phyloP scores from a whole-genome alignment of 2,113 vertebrate species.

The Centropus unirufus region DNA sequence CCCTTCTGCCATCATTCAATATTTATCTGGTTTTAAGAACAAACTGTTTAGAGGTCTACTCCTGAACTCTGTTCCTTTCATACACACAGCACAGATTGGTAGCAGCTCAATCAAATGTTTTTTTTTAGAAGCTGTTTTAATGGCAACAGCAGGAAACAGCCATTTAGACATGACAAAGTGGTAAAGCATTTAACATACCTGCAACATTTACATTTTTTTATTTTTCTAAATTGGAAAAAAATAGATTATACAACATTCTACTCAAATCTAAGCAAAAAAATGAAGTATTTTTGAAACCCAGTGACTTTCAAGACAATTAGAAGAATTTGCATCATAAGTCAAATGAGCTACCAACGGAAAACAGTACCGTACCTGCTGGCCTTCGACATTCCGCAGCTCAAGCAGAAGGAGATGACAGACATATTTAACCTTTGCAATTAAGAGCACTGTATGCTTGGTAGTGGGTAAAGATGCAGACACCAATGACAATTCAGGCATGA shows the following conservation, averaged over 20 bases:
- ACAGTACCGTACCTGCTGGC: conserved; percentile 71
- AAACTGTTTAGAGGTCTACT: background rate
- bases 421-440: conserved; percentile 68
- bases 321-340: background rate
- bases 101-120: background rate
- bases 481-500: background rate
- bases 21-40: background rate
- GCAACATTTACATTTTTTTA: background rate
- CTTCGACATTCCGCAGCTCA: conserved; percentile 78
- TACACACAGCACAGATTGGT: background rate
- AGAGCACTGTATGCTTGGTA: background rate
- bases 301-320: background rate
- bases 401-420: conserved; percentile 79
- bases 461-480: background rate
- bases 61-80: background rate
- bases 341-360: background rate
- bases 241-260: background rate
- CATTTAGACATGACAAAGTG: background rate
- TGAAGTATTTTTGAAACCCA: background rate
- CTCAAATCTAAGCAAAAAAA: background rate
- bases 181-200: background rate
- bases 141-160: background rate
- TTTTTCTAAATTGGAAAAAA: background rate
- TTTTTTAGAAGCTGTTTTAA: background rate
- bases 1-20: background rate